A percentile compares a stretch with the other conserved stretches of the same genome.
Conservation (phyloP, 2,113 vertebrate species). For the Rhipidura dahli region DNA sequence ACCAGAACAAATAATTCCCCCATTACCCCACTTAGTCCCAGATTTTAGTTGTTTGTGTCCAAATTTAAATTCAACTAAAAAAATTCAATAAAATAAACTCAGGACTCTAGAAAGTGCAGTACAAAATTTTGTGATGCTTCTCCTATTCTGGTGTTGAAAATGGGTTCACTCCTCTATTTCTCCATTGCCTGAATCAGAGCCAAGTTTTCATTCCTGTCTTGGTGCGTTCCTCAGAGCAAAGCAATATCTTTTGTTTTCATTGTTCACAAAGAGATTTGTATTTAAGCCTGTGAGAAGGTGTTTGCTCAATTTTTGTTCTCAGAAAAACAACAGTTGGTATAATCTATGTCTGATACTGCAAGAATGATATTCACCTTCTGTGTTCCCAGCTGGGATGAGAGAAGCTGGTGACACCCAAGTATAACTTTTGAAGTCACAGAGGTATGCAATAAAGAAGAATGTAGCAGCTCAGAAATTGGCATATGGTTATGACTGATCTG, state of each 20-base stretch:
- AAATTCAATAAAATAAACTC: not conserved
- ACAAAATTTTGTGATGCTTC: not conserved
- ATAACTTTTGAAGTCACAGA: not conserved
- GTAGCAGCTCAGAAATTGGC: not conserved
- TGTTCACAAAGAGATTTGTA: not conserved
- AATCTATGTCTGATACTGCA: not conserved
- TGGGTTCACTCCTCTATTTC: not conserved
- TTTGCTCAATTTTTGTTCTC: not conserved
- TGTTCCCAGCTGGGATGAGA: not conserved
- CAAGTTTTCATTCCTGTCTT: not conserved
- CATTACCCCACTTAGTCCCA: not conserved
- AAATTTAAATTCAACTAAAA: not conserved
- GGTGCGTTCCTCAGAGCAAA: not conserved
- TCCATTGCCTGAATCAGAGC: not conserved
- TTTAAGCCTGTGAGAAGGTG: not conserved
- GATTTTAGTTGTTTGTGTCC: not conserved
- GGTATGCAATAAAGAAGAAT: not conserved
- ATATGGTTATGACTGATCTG: not conserved
- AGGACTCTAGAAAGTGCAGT: accelerated
- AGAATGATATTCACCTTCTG: slow-evolving; percentile 1
- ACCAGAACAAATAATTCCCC: not conserved
- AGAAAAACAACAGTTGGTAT: slow-evolving; percentile 7
- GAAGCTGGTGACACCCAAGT: not conserved
- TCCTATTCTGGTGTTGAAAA: accelerated
- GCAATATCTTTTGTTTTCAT: not conserved